These are phyloP conservation scores for Carlito syrichta DNA, from an alignment of 2,113 vertebrate species.

Conservation along the genomic window DNA sequence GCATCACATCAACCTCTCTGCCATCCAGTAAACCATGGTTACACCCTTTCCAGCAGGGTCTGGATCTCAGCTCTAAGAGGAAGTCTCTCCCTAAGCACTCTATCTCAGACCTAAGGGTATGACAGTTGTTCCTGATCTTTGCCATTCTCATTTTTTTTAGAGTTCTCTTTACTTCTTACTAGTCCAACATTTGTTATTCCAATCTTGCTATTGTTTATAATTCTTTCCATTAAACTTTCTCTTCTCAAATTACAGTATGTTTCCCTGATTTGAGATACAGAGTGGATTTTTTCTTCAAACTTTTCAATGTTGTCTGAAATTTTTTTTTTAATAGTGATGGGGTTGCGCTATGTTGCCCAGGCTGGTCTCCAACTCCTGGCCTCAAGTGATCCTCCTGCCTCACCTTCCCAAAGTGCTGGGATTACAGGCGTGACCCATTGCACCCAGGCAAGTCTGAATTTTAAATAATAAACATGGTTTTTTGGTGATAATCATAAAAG, in stretches of 20 bases:
- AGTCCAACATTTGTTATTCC: background rate
- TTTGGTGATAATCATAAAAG: constrained; percentile 19
- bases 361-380: no score
- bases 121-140: background rate
- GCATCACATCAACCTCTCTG: background rate
- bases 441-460: background rate
- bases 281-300: background rate
- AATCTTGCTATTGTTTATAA: background rate
- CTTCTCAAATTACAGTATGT: background rate
- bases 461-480: background rate
- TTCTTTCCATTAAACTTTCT: background rate
- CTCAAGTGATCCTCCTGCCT: no score
- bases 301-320: constrained; percentile 35
- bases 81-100: background rate
- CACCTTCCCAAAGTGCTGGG: no score
- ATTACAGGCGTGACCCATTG: no score
- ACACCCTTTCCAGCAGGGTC: background rate
- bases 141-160: background rate
- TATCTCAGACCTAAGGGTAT: background rate
- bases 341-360: no score
- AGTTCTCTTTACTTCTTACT: background rate
- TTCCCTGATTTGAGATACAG: background rate
- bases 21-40: background rate
- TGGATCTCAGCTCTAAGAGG: background rate
- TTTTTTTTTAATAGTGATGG: background rate